These are phyloP conservation scores for Pseudomyrmex cubaensis DNA, from an alignment of 1,140 invertebrate genomes.

Conservation along the genomic window DNA sequence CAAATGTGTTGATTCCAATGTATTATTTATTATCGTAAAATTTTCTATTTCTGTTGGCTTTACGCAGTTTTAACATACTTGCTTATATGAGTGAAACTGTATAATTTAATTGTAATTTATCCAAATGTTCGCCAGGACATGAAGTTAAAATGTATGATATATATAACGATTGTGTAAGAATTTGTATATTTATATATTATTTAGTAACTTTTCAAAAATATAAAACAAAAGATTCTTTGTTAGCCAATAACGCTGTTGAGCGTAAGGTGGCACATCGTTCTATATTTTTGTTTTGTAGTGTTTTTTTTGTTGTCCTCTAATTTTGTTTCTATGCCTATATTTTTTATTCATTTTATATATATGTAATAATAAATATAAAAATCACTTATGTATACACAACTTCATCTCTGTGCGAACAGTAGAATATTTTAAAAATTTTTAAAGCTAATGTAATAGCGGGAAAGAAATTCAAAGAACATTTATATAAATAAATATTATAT, in stretches of 20 bases:
- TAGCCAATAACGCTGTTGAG: slow-evolving; percentile 30
- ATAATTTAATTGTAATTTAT: slow-evolving; percentile 72
- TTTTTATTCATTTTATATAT: slow-evolving; percentile 29
- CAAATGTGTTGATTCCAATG: slow-evolving; percentile 69
- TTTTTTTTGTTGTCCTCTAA: not conserved
- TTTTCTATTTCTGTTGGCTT: slow-evolving; percentile 66
- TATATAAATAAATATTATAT: slow-evolving; percentile 75
- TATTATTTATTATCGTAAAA: slow-evolving; percentile 73
- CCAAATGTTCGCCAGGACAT: slow-evolving; percentile 67
- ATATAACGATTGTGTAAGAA: slow-evolving; percentile 6
- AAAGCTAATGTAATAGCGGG: slow-evolving; percentile 67
- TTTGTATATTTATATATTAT: slow-evolving; percentile 18
- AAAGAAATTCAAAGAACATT: slow-evolving; percentile 71
- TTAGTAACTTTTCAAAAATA: slow-evolving; percentile 28
- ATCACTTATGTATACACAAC: slow-evolving; percentile 44
- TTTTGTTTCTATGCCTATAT: slow-evolving; percentile 30
- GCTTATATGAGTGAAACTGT: slow-evolving; percentile 73
- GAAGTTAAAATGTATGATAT: slow-evolving; percentile 58
- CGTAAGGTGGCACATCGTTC: slow-evolving; percentile 6
- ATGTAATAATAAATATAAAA: slow-evolving; percentile 41
- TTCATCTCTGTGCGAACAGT: slow-evolving; percentile 73
- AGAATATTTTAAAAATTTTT: slow-evolving; percentile 66
- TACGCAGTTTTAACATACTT: slow-evolving; percentile 71
- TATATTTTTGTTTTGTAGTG: not conserved
- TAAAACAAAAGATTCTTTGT: slow-evolving; percentile 24